Base-by-base conservation (phyloP, 2,888 invertebrate species). In the Gandaritis pyraliata region DNA sequence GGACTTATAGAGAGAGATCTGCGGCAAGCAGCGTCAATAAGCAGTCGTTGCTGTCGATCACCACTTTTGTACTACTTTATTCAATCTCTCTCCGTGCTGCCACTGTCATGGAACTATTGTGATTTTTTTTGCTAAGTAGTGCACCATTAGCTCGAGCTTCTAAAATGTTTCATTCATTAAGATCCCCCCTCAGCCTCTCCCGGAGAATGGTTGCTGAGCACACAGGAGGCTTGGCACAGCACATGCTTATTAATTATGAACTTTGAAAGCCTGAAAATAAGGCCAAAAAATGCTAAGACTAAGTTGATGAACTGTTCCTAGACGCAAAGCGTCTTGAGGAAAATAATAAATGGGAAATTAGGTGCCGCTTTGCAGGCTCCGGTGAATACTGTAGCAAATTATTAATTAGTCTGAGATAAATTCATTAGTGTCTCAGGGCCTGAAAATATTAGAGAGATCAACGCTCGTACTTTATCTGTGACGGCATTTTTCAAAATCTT, bases 121-220 rank as follows among this genome's bases (percentile, higher is more conserved):
- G 33, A 33, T 33, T 6, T 33, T 33, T 11, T 2, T 8, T 33
- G 23, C 23, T n/a, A 23, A 10, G 43, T 16, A 15, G 23, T 12
- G 29, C 46, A 39, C 39, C 39, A 47, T 55, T 55, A 49, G 57
- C 49, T 13, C 49, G 36, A 50, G 43, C 43, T 36, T 57, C 30
- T 57, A 43, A 57, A 41, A 57, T 57, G 43, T 57, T 48, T 33
- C 36, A 41, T 43, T 57, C 49, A 57, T 57, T 57, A 57, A 50
- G 43, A 36, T 50, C 33, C 47, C 29, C 15, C 41, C 10, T 43
- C 52, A 52, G 54, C 39, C 48, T 48, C 36, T 38, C 29, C 23
- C 15, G 57, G 33, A 49, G 49, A 18, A 57, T 36, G 49, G 33
- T 43, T 45, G 29, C 47, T 15, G 33, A 49, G 49, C 33, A 41